A percentile compares a stretch with the other conserved stretches of the same genome.
Evolutionary conservation across 2,888 invertebrate species (phyloP).

Genomic region (Tinea trinotella): DNA sequence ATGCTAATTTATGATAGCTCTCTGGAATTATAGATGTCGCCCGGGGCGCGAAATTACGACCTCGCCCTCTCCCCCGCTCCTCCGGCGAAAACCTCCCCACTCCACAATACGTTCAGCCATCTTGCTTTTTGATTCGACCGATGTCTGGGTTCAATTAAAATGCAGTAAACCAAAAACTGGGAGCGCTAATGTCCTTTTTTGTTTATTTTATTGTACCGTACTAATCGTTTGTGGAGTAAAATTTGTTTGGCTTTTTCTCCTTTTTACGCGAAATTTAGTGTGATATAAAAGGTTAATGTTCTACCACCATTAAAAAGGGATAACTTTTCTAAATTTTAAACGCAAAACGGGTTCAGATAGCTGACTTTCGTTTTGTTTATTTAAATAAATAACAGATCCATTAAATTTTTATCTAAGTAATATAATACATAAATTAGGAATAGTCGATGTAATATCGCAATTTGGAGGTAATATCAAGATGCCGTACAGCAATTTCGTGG

Average conservation of each 20-base stretch:
- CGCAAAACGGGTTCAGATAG: neutral
- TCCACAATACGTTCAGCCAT: conserved; percentile 41
- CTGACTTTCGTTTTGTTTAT: neutral
- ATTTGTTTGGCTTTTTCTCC: neutral
- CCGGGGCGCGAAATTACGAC: conserved; percentile 53
- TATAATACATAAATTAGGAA: too few species aligned
- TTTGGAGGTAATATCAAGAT: too few species aligned
- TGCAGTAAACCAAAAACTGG: conserved; percentile 26
- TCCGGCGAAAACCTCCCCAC: conserved; percentile 24
- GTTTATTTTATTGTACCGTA: conserved; percentile 11
- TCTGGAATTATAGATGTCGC: conserved; percentile 66
- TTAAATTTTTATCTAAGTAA: too few species aligned
- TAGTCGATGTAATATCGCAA: too few species aligned
- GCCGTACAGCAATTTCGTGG: neutral
- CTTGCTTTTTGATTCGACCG: conserved; percentile 48
- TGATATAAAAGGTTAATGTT: conserved; percentile 5
- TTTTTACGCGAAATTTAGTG: neutral
- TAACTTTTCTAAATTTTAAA: neutral
- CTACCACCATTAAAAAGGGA: neutral
- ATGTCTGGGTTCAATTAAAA: conserved; percentile 40
- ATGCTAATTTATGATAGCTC: conserved; percentile 67
- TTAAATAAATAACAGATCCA: too few species aligned
- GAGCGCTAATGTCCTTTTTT: conserved; percentile 33
- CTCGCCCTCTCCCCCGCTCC: conserved; percentile 31
- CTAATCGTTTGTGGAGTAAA: conserved; percentile 10